phyloP scores from a whole-genome alignment of 2,113 vertebrate species.

The Laterallus jamaicensis region DNA sequence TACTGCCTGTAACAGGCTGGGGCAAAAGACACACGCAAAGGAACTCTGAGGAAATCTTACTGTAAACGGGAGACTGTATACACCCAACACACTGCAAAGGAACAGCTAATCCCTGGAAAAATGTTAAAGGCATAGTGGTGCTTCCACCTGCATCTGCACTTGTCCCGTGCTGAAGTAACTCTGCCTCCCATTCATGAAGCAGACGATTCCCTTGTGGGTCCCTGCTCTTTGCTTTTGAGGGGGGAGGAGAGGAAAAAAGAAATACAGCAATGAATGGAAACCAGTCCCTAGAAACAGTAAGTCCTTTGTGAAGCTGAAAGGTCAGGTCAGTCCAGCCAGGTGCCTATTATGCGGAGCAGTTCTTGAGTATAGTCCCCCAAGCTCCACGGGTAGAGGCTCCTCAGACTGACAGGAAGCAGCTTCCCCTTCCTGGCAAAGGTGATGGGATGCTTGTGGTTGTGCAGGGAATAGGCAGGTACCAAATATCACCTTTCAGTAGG shows the following conservation, averaged over 20 bases:
- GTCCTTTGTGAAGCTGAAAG: background rate
- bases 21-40: background rate
- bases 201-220: background rate
- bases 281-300: rapidly evolving
- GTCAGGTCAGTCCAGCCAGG: background rate
- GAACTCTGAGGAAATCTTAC: background rate
- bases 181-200: background rate
- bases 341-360: background rate
- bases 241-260: rapidly evolving
- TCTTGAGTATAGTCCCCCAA: background rate
- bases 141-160: background rate
- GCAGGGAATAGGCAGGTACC: background rate
- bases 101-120: constrained; percentile 61
- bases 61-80: background rate
- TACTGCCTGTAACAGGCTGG: background rate
- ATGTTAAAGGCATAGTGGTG: background rate
- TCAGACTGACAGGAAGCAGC: background rate
- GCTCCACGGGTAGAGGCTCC: background rate
- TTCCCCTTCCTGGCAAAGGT: background rate
- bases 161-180: background rate
- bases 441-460: background rate
- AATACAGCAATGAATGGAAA: background rate
- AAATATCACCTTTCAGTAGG: background rate
- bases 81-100: background rate
- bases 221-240: constrained; percentile 1